Evolutionary conservation across 1,140 invertebrate genomes (phyloP), one percentile per base, ranked within the genome.

Genomic region (Physella acuta): DNA sequence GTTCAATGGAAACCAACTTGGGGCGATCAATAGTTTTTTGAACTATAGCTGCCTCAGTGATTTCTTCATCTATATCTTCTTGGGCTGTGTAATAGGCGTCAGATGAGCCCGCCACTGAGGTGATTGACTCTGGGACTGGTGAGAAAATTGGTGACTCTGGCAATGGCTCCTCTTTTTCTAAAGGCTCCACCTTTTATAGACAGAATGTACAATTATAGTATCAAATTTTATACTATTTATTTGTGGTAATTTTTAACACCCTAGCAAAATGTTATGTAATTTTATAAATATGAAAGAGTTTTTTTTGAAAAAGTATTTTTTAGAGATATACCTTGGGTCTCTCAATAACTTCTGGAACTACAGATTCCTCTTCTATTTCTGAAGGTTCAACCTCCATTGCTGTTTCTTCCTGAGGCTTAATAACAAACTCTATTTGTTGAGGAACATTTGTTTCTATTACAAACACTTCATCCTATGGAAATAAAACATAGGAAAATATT

Each of bases 281-380:
- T 49, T 49, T 11, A 11, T 11, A 49, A 14, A n/a, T 49, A 11
- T 49, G 11, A 49, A 67, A 37, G 31, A 44, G n/a, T 73, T 67
- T 20, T 51, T 70, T 36, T 74, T 58, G 39, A 71, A 59, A 2
- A 77, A 52, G n/a, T n/a, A n/a, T n/a, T n/a, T n/a, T n/a, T n/a
- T n/a, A n/a, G 24, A 72, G 70, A 34, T 72, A 64, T n/a, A 72
- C 68, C 72, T 80, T 81, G 24, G 79, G 76, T 73, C 78, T 76
- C 39, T 82, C 79, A 75, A 80, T 77, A 64, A 76, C 61, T 8
- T 74, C 56, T 53, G 79, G 76, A 36, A 78, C 72, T 31, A 80
- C 74, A 37, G 75, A 88, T 84, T 53, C 86, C 79, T 36, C 73
- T 30, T 37, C 17, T 1, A 60, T 60, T 34, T 71, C 71, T 17